Base-by-base conservation (phyloP, 2,113 vertebrate species). In the Garra rufa region DNA sequence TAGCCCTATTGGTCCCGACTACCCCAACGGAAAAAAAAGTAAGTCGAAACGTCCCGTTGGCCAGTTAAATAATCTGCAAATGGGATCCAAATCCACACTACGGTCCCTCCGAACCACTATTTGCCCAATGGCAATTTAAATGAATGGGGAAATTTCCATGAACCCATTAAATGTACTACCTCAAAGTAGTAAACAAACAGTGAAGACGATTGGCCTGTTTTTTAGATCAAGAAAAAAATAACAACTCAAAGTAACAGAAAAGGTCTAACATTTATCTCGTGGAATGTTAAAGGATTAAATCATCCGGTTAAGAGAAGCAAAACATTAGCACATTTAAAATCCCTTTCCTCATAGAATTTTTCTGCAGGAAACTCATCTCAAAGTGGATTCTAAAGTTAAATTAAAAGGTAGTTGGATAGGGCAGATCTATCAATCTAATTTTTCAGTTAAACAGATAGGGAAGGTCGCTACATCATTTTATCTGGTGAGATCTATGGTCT, bases 221-320 rank as follows among this genome's bases (percentile, higher is more conserved):
- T 26, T 9, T 34, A 34, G 28, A 10, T 63, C n/a, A 63, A 26
- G 59, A 9, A 63, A 63, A n/a, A 65, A 30, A 52, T 34, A 67
- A 34, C 28, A 17, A 67, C 28, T 67, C 28, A 34, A 67, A 17
- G 11, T 67, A 67, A 67, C 14, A 67, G 63, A 67, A 30, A 67
- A 17, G 63, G 63, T 15, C 63, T 67, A 14, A 34, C 17, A 34
- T 67, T 30, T 34, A 34, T 34, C 14, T 34, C 28, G 13, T 67
- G 63, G 28, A 67, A 67, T 67, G 63, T 67, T 15, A 63, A 67
- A 67, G 26, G 63, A 67, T 34, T 67, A 67, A 67, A 67, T 7
- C 63, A 67, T 34, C 63, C 28, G 14, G 28, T 67, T 67, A 67
- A 34, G 28, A 67, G 28, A 67, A 34, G 28, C 28, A 67, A 67